Evolutionary conservation across 2,113 vertebrate species (phyloP).

Genomic region (Alouatta palliata): DNA sequence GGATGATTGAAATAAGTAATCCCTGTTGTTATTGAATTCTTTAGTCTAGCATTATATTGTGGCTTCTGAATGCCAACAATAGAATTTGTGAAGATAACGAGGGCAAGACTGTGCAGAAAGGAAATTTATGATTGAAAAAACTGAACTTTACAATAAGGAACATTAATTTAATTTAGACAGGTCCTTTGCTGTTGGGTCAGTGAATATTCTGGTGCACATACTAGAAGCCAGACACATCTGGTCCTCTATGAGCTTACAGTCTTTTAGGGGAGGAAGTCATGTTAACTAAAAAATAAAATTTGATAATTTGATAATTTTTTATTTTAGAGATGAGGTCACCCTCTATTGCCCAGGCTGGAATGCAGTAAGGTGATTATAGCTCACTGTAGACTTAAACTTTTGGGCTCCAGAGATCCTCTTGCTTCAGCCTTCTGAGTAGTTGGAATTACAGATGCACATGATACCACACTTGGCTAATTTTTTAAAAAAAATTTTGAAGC

Average conservation of each 20-base stretch:
- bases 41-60: constrained; percentile 14
- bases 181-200: background rate
- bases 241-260: background rate
- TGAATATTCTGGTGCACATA: background rate
- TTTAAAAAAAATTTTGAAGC: too few species aligned
- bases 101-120: background rate
- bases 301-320: background rate
- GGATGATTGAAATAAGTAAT: constrained; percentile 64
- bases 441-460: too few species aligned
- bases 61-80: constrained; percentile 47
- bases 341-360: too few species aligned
- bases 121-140: constrained; percentile 34
- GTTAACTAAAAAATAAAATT: constrained; percentile 38
- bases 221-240: background rate
- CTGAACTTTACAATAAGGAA: background rate
- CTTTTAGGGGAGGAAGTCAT: background rate
- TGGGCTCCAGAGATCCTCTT: too few species aligned
- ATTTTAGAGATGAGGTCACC: too few species aligned
- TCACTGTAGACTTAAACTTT: too few species aligned
- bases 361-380: too few species aligned
- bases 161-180: background rate
- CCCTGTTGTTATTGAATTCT: constrained; percentile 47
- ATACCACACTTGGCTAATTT: too few species aligned
- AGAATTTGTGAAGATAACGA: constrained; percentile 42
- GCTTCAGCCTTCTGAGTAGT: too few species aligned